These are phyloP conservation scores for Tipula vernalis DNA, from an alignment of 2,888 invertebrate species.

Conservation along the genomic window DNA sequence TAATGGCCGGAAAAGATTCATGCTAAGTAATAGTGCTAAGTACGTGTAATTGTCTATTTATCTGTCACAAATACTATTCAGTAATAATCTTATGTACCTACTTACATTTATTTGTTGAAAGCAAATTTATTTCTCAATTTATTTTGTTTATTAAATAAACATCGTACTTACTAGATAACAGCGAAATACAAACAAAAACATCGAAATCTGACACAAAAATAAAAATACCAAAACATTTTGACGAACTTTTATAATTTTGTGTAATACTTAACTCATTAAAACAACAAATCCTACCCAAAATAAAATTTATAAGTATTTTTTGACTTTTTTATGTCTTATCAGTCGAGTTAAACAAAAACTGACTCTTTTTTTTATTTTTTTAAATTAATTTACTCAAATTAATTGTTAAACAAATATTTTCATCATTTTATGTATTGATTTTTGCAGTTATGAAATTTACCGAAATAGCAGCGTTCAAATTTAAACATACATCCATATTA, in stretches of 20 bases:
- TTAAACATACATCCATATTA: background rate
- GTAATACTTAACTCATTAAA: background rate
- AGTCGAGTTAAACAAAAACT: background rate
- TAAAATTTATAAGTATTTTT: background rate
- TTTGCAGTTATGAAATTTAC: background rate
- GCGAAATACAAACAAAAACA: background rate
- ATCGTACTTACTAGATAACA: background rate
- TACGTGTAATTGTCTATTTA: background rate
- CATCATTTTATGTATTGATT: background rate
- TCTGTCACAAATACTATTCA: background rate
- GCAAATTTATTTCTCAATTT: background rate
- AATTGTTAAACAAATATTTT: background rate
- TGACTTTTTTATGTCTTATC: background rate
- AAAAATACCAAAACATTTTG: background rate
- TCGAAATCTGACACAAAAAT: background rate
- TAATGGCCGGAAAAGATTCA: background rate
- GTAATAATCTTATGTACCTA: background rate
- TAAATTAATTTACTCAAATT: background rate
- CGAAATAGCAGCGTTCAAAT: background rate
- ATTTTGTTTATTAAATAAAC: background rate
- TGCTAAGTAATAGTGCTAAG: background rate
- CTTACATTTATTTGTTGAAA: background rate
- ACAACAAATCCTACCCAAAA: background rate
- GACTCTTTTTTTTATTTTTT: background rate
- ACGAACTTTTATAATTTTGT: background rate